Evolutionary conservation across 35 echinoderm and acorn worm genomes (phyloP).

Genomic region (Ophiothrix spiculata): DNA sequence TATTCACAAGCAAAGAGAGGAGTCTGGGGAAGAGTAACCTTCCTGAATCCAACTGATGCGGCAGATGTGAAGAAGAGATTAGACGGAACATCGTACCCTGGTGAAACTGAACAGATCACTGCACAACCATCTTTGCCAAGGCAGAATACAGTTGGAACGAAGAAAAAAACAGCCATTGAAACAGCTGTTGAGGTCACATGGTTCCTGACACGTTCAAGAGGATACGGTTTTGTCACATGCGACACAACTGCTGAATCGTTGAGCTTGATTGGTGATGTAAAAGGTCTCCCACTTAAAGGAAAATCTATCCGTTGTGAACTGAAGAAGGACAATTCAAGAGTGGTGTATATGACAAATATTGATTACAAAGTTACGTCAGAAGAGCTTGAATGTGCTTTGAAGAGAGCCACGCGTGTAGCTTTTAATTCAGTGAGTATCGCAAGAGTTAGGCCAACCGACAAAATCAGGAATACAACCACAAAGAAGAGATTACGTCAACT

Average conservation of each 20-base stretch:
- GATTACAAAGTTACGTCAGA: conserved; percentile 10
- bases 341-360: background rate
- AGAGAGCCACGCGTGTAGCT: background rate
- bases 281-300: background rate
- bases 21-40: conserved; percentile 39
- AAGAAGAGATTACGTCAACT: background rate
- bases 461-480: background rate
- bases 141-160: background rate
- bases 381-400: conserved; percentile 15
- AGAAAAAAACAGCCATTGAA: background rate
- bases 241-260: background rate
- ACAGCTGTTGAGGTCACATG: background rate
- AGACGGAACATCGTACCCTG: background rate
- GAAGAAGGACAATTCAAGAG: conserved; percentile 8
- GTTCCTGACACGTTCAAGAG: conserved; percentile 21
- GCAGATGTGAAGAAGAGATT: background rate
- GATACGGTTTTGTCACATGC: conserved; percentile 29
- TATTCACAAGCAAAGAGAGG: conserved; percentile 17
- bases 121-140: background rate
- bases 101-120: background rate
- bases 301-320: background rate
- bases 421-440: background rate
- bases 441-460: background rate
- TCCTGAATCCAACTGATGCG: conserved; percentile 9
- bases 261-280: background rate